A percentile compares a stretch with the other conserved stretches of the same genome.
These are phyloP conservation scores for Drosophila nr. medialis DNA, from an alignment of 2,888 invertebrate genomes.

Conservation along the genomic window DNA sequence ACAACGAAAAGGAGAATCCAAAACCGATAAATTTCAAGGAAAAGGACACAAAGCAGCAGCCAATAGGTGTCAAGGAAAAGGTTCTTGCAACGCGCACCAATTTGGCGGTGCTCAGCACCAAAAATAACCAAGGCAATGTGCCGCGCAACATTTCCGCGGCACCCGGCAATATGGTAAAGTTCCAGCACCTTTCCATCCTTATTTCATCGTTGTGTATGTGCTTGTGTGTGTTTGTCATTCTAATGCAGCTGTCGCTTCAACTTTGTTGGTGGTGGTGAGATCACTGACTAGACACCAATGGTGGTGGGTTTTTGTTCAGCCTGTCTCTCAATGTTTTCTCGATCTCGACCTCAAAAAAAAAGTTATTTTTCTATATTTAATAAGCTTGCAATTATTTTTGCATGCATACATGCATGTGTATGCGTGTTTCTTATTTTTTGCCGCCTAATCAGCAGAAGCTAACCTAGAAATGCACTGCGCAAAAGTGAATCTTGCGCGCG, in stretches of 20 bases:
- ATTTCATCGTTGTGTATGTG: conserved; percentile 38
- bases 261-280: conserved; percentile 44
- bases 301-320: conserved; percentile 52
- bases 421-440: conserved; percentile 4
- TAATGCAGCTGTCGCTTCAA: conserved; percentile 63
- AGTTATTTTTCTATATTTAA: neutral
- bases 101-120: conserved; percentile 70
- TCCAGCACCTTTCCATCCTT: conserved; percentile 33
- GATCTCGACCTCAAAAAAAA: conserved; percentile 5
- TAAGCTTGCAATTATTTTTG: conserved; percentile 20
- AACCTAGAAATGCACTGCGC: conserved; percentile 53
- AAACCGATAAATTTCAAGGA: conserved; percentile 47
- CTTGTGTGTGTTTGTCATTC: conserved; percentile 40
- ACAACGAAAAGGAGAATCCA: conserved; percentile 89
- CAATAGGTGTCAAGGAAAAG: conserved; percentile 71
- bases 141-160: conserved; percentile 44
- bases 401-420: conserved; percentile 9
- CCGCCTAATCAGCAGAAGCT: conserved; percentile 51
- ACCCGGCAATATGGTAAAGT: conserved; percentile 74
- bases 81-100: conserved; percentile 62
- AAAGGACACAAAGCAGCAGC: conserved; percentile 67
- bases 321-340: conserved; percentile 6
- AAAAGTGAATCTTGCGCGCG: conserved; percentile 46
- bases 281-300: conserved; percentile 23
- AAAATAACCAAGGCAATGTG: conserved; percentile 61